These are phyloP conservation scores for Cheilosia vulpina DNA, from an alignment of 2,888 invertebrate species.

Conservation along the genomic window DNA sequence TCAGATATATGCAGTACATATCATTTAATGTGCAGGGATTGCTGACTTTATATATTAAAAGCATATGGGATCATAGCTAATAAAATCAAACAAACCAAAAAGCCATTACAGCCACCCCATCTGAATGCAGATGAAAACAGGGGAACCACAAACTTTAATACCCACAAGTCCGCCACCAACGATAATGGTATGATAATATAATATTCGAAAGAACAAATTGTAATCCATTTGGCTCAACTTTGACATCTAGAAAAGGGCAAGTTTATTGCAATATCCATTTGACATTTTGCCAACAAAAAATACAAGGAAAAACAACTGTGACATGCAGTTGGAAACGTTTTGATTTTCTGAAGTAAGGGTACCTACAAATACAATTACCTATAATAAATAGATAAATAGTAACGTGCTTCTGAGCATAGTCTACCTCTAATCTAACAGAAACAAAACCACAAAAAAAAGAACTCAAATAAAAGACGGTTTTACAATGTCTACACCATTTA, in stretches of 20 bases:
- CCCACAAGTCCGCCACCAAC: conserved; percentile 11
- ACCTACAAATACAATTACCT: neutral
- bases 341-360: too few relatives aligned
- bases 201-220: conserved; percentile 25
- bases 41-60: conserved; percentile 34
- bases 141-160: conserved; percentile 16
- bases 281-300: conserved; percentile 1
- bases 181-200: conserved; percentile 43
- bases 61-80: conserved; percentile 47
- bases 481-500: conserved; percentile 17
- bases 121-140: conserved; percentile 20
- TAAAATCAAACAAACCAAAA: conserved; percentile 29
- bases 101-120: conserved; percentile 47
- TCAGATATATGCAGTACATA: neutral
- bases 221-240: conserved; percentile 47
- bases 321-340: neutral
- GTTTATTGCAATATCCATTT: conserved; percentile 22
- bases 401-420: conserved; percentile 14
- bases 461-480: conserved; percentile 21
- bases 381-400: conserved; percentile 24
- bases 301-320: neutral
- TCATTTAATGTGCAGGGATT: conserved; percentile 17
- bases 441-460: conserved; percentile 8
- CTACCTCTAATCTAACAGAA: neutral
- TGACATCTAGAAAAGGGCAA: conserved; percentile 28